Conservation (phyloP, 2,797 vertebrate genomes). For the Meriones psammophilus region DNA sequence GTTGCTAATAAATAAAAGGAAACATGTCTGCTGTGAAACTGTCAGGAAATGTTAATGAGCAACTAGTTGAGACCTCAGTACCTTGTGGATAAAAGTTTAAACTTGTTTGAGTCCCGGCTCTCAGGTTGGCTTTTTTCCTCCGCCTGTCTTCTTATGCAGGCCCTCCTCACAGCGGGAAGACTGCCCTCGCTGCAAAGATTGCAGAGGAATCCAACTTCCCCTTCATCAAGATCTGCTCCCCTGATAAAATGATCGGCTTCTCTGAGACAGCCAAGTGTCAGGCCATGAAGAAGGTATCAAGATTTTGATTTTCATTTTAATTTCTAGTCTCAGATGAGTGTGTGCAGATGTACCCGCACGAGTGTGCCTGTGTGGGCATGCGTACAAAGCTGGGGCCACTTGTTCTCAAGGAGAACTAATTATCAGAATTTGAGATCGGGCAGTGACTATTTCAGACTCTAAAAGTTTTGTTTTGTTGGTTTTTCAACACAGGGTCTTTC, state of each 20-base stretch:
- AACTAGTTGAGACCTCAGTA: constrained; percentile 67
- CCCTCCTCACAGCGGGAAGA: constrained; percentile 97
- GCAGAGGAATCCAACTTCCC: constrained; percentile 97
- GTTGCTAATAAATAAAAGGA: constrained; percentile 83
- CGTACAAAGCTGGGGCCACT: background rate
- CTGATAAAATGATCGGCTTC: constrained; percentile 98
- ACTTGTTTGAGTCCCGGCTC: background rate
- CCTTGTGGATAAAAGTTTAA: constrained; percentile 53
- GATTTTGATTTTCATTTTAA: constrained; percentile 39
- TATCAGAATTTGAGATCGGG: background rate
- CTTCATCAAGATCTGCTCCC: constrained; percentile 99
- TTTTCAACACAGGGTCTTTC: too few species aligned
- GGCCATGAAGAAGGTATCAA: constrained; percentile 96
- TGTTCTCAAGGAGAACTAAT: constrained; percentile 13
- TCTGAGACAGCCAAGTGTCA: constrained; percentile 98
- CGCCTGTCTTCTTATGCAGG: constrained; percentile 87
- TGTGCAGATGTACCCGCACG: background rate
- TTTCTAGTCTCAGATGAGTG: constrained; percentile 17
- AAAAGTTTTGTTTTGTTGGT: background rate
- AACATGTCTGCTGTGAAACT: constrained; percentile 75
- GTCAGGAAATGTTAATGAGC: constrained; percentile 81
- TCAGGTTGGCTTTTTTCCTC: constrained; percentile 59
- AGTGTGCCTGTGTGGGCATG: background rate
- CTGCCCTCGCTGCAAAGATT: constrained; percentile 96
- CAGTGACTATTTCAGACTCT: background rate